Evolutionary conservation across 1,140 invertebrate genomes (phyloP), one percentile per base, ranked within the genome.

Genomic region (Anastrepha obliqua): DNA sequence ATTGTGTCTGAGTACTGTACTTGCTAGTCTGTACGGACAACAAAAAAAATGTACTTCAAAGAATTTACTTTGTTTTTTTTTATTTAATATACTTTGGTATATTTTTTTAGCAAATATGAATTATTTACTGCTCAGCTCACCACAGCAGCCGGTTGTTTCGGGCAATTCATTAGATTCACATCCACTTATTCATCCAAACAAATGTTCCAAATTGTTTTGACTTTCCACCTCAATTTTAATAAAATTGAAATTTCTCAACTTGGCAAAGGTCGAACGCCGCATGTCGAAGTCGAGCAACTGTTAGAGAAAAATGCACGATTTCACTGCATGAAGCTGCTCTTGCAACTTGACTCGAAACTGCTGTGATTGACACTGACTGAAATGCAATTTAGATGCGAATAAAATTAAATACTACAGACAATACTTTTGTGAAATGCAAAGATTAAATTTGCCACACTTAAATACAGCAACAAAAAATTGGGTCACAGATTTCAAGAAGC

Each of bases 321-420:
- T 81, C 74, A 55, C 74, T 20, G 55, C 47, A 1, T 47, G 11
- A 51, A 47, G 17, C 44, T 81, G 74, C 47, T 55, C 74, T 81
- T 81, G 74, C 74, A 51, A 55, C 74, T 81, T 81, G 74, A 55
- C 74, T 55, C 15, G n/a, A 58, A 81, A 55, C 47, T 55, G 8
- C 74, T 20, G 5, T 81, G 74, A 81, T 55, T 81, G 47, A 81
- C 47, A 55, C 17, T 55, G 47, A 81, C 20, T 47, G 11, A 47
- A 47, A 15, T 6, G 70, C 42, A 74, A 74, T 51, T 74, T 74
- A 17, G 15, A 7, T 17, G 7, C 5, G 29, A 67, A 29, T 67
- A 67, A 67, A 20, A 29, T 55, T 29, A 67, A 39, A 11, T 29
- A 11, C 64, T 20, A 11, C 64, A 39, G 6, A n/a, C 9, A 62